Base-by-base conservation (phyloP, 2,888 invertebrate species). In the Dryocosmus kuriphilus region DNA sequence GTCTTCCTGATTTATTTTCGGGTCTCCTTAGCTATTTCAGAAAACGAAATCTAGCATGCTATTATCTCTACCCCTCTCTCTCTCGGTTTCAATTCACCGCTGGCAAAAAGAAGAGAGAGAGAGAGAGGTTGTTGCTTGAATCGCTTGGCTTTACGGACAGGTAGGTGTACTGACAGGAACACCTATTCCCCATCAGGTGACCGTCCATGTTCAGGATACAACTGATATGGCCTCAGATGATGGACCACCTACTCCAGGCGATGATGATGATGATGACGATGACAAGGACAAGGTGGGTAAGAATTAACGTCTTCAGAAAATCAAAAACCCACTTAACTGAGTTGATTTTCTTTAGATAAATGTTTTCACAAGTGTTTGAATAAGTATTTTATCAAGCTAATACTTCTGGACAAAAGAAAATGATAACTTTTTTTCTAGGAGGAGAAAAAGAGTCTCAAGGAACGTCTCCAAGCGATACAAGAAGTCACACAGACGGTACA, bases 401-500 rank as follows among this genome's bases (percentile, higher is more conserved):
- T 19, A 71, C 5, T 74, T 57, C 11, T 60, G 19, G n/a, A 14
- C 27, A 4, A 65, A 24, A 75, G 32, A 7, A 30, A 75, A 32
- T 35, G 62, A 65, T 61, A 41, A 38, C 19, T 14, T 24, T 55
- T 76, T 8, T 84, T 80, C 46, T 88, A 97, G 96, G 98, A 98
- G 91, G 98, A 98, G 90, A 98, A 98, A 91, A 98, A 98, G 92
- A 97, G 97, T 85, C 93, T 99, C 76, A 98, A 98, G 90, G 98
- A 98, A 91, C 94, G 97, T 80, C 92, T 99, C 61, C 98, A 98
- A 92, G 97, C 98, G 3, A 98, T 99, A 85, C 99, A 99, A 91
- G 99, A 99, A 92, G 98, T 99, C 4, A 98, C 99, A 24, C 97
- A 98, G 88, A 97, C 97, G 77, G 98, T 99, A 5, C 99, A 99